These are phyloP conservation scores for Pygoscelis antarcticus DNA, from an alignment of 2,113 vertebrate genomes.

Conservation along the genomic window DNA sequence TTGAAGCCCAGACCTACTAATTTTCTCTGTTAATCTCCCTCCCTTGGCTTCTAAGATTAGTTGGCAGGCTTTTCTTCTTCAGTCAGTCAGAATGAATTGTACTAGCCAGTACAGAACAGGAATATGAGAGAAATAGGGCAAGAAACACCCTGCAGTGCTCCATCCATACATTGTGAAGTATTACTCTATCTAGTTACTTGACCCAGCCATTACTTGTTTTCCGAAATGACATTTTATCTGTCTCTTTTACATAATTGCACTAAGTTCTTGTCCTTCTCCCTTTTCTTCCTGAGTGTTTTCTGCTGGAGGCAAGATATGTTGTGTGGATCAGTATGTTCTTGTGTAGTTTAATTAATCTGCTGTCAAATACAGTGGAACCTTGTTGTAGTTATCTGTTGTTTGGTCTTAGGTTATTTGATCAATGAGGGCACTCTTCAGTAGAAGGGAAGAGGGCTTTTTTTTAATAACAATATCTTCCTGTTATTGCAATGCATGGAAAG, in stretches of 20 bases:
- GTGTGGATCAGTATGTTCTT: background rate
- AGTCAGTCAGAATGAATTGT: background rate
- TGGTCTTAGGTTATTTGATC: background rate
- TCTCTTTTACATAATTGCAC: background rate
- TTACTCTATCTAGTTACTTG: background rate
- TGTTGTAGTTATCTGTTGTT: background rate
- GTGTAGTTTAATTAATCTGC: background rate
- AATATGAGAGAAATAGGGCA: background rate
- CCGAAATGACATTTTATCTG: background rate
- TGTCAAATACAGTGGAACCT: background rate
- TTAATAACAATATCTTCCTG: background rate
- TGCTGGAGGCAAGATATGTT: background rate
- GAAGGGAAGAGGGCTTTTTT: background rate
- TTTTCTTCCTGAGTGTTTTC: background rate
- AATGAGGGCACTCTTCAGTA: background rate
- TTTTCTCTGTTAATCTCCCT: constrained; percentile 28
- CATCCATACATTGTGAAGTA: background rate
- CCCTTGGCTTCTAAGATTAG: background rate
- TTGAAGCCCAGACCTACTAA: background rate
- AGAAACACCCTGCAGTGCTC: background rate
- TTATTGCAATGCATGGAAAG: background rate
- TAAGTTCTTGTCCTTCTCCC: background rate
- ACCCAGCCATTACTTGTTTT: background rate
- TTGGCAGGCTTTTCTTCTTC: constrained; percentile 1
- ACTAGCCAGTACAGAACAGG: background rate